These are phyloP conservation scores for Hedychridium roseum DNA, from an alignment of 2,888 invertebrate genomes.

Conservation along the genomic window DNA sequence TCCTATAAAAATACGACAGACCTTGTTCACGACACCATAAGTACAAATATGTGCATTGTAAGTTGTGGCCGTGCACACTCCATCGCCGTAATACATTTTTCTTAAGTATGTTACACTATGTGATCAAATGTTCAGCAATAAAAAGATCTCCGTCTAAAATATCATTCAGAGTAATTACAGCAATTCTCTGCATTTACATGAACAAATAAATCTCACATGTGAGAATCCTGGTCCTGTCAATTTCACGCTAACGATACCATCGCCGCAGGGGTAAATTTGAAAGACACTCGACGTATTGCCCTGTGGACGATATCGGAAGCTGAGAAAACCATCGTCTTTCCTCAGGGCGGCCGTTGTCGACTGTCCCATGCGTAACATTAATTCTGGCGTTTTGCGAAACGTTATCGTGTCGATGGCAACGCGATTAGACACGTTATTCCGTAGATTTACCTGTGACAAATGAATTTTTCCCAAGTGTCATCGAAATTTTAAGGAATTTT, in stretches of 20 bases:
- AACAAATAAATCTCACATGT: too few species aligned
- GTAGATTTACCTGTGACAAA: conserved; percentile 49
- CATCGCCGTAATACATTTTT: too few species aligned
- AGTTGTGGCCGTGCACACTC: too few species aligned
- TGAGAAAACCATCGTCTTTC: conserved; percentile 53
- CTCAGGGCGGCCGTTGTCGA: conserved; percentile 51
- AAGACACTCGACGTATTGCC: conserved; percentile 55
- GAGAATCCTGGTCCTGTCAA: conserved; percentile 52
- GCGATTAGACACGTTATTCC: conserved; percentile 57
- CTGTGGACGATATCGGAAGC: conserved; percentile 57
- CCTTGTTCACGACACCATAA: background rate
- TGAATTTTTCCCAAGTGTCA: too few species aligned
- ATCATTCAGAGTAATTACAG: too few species aligned
- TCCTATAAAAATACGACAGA: conserved; percentile 38
- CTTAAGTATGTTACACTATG: too few species aligned
- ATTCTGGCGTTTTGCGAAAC: conserved; percentile 54
- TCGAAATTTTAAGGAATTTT: too few species aligned
- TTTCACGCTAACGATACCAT: conserved; percentile 54
- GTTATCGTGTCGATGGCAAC: conserved; percentile 52
- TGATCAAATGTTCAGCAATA: too few species aligned
- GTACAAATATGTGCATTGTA: too few species aligned
- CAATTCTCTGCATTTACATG: too few species aligned
- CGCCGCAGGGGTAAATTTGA: conserved; percentile 57
- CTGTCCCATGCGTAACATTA: conserved; percentile 49
- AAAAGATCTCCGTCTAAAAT: too few species aligned